Evolutionary conservation across 2,888 invertebrate species (phyloP).

Genomic region (Himalopsyche tibetana): DNA sequence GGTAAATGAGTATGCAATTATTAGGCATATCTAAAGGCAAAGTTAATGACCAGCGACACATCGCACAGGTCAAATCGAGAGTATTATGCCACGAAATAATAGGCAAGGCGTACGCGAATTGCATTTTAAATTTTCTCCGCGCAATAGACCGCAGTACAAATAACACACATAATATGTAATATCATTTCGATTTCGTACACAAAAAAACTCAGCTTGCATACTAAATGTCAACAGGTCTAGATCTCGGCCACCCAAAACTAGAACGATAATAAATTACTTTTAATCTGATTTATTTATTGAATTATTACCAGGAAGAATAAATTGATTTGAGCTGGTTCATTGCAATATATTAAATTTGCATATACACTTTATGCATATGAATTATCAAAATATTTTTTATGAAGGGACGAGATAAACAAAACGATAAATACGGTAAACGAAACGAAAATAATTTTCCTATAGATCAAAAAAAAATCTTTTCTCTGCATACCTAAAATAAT

Average conservation of each 20-base stretch:
- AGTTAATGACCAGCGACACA: slow-evolving; percentile 25
- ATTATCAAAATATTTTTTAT: no score
- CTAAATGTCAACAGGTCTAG: not conserved
- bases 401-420: no score
- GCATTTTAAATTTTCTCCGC: slow-evolving; percentile 9
- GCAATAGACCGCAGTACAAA: not conserved
- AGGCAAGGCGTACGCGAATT: slow-evolving; percentile 4
- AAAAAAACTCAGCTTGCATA: slow-evolving; percentile 16
- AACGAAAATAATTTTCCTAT: no score
- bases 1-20: not conserved
- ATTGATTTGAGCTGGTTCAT: not conserved
- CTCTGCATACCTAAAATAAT: no score
- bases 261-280: not conserved
- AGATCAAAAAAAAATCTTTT: no score
- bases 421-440: no score
- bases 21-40: not conserved
- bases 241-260: not conserved
- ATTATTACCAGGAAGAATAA: not conserved
- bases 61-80: not conserved
- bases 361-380: no score
- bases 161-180: not conserved
- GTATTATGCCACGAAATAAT: slow-evolving; percentile 28
- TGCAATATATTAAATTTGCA: no score
- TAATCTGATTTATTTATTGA: not conserved
- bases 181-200: slow-evolving; percentile 6